These are phyloP conservation scores for Saguinus imperator DNA, from an alignment of 2,113 vertebrate species.

Conservation along the genomic window DNA sequence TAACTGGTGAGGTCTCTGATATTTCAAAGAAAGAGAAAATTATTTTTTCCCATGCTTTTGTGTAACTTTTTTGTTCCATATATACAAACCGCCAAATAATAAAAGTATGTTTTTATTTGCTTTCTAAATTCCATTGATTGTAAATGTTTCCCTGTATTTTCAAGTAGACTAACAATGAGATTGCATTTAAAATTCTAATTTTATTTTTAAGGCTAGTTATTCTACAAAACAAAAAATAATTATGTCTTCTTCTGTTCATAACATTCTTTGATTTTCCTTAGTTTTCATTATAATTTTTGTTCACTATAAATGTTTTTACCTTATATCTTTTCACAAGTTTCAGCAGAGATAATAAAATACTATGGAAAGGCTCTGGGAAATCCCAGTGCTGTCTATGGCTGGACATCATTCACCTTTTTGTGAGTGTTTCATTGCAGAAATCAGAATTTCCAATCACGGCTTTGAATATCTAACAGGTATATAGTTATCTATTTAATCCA, in stretches of 20 bases:
- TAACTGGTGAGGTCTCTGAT: neutral
- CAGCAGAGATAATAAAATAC: neutral
- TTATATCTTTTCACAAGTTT: neutral
- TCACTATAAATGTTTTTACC: neutral
- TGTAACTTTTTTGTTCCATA: neutral
- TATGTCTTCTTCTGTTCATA: neutral
- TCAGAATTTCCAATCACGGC: neutral
- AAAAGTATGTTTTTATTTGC: neutral
- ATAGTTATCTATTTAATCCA: neutral
- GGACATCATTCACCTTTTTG: neutral
- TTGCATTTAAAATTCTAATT: neutral
- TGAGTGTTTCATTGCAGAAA: neutral
- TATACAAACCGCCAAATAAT: neutral
- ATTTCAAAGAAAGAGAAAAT: neutral
- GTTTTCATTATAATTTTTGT: neutral
- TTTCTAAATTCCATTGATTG: constrained; percentile 38
- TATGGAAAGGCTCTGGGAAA: neutral
- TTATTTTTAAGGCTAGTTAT: neutral
- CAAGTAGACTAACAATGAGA: neutral
- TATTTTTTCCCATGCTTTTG: neutral
- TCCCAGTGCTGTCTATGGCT: neutral
- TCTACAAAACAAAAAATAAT: neutral
- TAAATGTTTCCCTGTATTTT: neutral
- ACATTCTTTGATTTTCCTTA: neutral
- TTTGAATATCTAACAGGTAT: neutral